phyloP scores from a whole-genome alignment of 1,140 invertebrate species.

The Drosophila oshimai region DNA sequence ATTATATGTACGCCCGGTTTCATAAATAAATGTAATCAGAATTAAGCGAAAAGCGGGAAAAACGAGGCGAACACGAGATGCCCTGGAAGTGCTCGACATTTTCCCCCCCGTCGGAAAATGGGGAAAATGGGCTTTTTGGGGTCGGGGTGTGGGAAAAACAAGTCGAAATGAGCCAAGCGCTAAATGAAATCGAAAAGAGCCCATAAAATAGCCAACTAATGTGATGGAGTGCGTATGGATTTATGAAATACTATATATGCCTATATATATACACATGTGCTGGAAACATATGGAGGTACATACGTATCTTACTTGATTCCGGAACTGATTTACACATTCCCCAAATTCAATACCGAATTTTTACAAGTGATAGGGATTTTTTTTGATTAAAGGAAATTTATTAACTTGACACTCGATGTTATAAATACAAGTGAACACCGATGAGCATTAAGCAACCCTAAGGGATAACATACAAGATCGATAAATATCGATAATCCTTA shows the following conservation, averaged over 20 bases:
- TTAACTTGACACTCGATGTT: not conserved
- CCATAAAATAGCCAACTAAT: constrained; percentile 54
- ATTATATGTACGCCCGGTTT: constrained; percentile 64
- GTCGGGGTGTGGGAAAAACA: not conserved
- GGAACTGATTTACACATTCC: constrained; percentile 29
- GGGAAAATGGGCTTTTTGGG: too few relatives aligned
- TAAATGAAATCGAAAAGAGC: constrained; percentile 47
- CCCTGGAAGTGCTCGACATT: constrained; percentile 29
- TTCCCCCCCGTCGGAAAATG: not conserved
- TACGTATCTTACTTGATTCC: constrained; percentile 9
- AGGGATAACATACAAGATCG: too few relatives aligned
- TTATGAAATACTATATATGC: constrained; percentile 45
- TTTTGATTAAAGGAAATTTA: not conserved
- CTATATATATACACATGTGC: not conserved
- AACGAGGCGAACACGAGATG: constrained; percentile 19
- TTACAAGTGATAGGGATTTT: not conserved
- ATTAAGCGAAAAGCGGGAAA: constrained; percentile 24
- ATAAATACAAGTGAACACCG: too few relatives aligned
- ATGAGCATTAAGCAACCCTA: too few relatives aligned
- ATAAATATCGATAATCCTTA: too few relatives aligned
- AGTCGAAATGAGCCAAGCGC: constrained; percentile 36
- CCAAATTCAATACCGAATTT: not conserved
- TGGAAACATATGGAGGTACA: constrained; percentile 9
- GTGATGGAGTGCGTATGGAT: constrained; percentile 43
- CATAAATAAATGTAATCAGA: constrained; percentile 57